Base-by-base conservation (phyloP, 2,113 vertebrate genomes). In the Benitochromis conjunctus region DNA sequence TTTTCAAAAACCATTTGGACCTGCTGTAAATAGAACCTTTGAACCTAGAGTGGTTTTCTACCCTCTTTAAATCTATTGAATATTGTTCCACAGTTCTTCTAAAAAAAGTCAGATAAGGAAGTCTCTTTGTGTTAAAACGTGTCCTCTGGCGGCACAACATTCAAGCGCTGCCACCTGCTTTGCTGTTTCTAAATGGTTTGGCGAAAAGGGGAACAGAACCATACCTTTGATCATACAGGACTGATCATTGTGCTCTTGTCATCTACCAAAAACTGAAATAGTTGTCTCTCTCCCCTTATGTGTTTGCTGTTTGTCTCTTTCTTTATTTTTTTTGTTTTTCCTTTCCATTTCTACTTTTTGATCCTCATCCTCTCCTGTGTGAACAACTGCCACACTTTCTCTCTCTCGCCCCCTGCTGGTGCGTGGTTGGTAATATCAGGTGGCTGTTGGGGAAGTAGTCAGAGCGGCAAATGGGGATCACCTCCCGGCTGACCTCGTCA, bases 401-500 rank as follows among this genome's bases (percentile, higher is more conserved):
- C 95, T 93, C 88, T 96, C 96, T 92, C 94, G 95, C 96, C 96
- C 96, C 94, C 96, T 97, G 95, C 96, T 97, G 97, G 96, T 96
- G 96, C 93, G 80, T 96, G 92, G 95, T 97, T 97, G 96, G 78
- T 96, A 92, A 95, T 86, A 90, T 97, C 95, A 99, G 99, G 97
- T 99, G 97, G 95, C 98, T 95, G 97, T 99, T 96, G 99, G 99
- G 95, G 99, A 99, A 96, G 98, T 99, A 97, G 98, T 99, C 95
- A 98, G 96, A 97, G 98, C 98, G 94, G 96, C 98, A 97, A 98
- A 99, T 95, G 98, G 98, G 97, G 98, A 99, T 24, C 98, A 99
- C 94, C 98, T 99, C 96, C 99, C 99, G 93, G 98, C 99, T 93
- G 99, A 99, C 96, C 97, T 99, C 98, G 98, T 99, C 98, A 98